Evolutionary conservation across 2,888 invertebrate species (phyloP), one percentile per base, ranked within the genome.

Genomic region (Erebia epiphron): DNA sequence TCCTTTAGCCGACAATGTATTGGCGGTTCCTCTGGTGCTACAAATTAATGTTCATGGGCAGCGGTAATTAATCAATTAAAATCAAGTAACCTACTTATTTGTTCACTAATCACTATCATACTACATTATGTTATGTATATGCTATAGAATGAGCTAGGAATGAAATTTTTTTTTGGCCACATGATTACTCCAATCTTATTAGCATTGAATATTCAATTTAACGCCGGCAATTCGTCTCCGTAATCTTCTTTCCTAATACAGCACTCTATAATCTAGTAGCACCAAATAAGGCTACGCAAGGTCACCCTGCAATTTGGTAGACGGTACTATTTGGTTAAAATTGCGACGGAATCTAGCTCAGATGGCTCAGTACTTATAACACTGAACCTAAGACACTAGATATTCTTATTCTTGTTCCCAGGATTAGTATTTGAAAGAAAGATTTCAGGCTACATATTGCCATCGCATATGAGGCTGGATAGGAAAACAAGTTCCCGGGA

Each of bases 201-300:
- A 16, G 54, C 54, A 54, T 54, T 54, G 54, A 43, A 61, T 43
- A 10, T 61, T 16, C 43, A 61, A 61, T 43, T 61, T 46, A 16
- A 43, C 11, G 43, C 61, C 35, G 16, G 46, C 61, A 43, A 61
- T 61, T 61, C 43, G 43, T 43, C 41, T 43, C 18, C 18, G n/a
- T 50, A 63, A 63, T 52, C 26, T 63, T 50, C 63, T 10, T 14
- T 49, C 63, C 63, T 50, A 50, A 63, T 35, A 52, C 35, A 63
- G 63, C 13, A 3, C 50, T 35, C 63, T 50, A 18, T 49, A 63
- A 63, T 63, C 50, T 63, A 63, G 43, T 43, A 61, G 46, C 61
- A 26, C 50, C 63, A 52, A 52, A 63, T 62, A 26, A n/a, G 21
- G 5, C 68, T 54, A 26, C n/a, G 8, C 63, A 52, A 63, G 63